Evolutionary conservation across 2,797 vertebrate genomes (phyloP).

Genomic region (Zenarchopterus dispar): DNA sequence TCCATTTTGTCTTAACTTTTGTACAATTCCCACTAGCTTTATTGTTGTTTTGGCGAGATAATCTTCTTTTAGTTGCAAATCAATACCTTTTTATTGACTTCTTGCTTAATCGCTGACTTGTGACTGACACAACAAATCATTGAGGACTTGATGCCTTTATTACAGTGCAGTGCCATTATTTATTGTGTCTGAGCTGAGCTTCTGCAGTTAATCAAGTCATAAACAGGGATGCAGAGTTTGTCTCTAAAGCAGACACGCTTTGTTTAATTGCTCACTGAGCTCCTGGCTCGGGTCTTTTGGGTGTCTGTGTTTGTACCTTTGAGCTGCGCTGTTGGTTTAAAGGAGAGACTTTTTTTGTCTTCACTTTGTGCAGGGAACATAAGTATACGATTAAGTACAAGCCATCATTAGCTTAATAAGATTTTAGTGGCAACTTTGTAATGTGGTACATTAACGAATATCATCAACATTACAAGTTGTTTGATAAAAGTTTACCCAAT

Average conservation of each 20-base stretch:
- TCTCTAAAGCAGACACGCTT: not conserved
- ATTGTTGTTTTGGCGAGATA: constrained; percentile 1
- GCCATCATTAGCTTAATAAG: not conserved
- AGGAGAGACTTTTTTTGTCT: not conserved
- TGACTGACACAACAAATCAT: constrained; percentile 54
- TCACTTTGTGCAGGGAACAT: not conserved
- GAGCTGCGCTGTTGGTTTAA: not conserved
- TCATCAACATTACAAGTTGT: constrained; percentile 3
- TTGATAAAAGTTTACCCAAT: constrained; percentile 18
- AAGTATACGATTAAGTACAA: too few relatives aligned
- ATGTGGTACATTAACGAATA: not conserved
- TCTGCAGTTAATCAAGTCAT: constrained; percentile 18
- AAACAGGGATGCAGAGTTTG: constrained; percentile 7
- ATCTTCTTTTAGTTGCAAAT: constrained; percentile 32
- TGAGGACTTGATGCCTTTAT: constrained; percentile 25
- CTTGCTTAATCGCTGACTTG: constrained; percentile 13
- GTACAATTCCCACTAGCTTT: not conserved
- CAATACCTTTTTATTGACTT: constrained; percentile 46
- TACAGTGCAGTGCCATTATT: constrained; percentile 7
- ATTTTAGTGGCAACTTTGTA: not conserved
- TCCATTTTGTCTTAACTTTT: constrained; percentile 25
- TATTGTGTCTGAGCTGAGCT: constrained; percentile 5
- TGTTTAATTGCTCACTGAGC: not conserved
- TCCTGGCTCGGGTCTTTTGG: not conserved
- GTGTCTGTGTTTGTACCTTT: constrained; percentile 4